These are phyloP conservation scores for Macropis europaea DNA, from an alignment of 2,888 invertebrate species.

Conservation along the genomic window DNA sequence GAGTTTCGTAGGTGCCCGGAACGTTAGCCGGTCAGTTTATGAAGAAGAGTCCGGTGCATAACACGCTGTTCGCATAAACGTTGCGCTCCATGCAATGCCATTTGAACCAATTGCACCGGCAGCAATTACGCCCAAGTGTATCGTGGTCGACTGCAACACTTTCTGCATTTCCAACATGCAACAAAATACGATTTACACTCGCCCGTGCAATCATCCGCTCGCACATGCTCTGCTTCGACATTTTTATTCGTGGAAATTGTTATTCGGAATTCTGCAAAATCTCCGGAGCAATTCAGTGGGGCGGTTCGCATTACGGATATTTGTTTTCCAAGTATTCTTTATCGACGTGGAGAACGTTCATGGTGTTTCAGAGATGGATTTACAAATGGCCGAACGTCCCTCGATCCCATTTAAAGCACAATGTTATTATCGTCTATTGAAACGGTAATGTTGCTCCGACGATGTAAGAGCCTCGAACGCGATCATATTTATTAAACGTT, in stretches of 20 bases:
- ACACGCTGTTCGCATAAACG: slow-evolving; percentile 28
- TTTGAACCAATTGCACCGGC: slow-evolving; percentile 45
- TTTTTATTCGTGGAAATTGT: too few species aligned
- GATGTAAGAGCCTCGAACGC: slow-evolving; percentile 2
- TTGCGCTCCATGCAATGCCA: slow-evolving; percentile 46
- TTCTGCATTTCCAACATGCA: slow-evolving; percentile 18
- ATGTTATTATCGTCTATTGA: neutral
- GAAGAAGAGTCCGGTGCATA: slow-evolving; percentile 40
- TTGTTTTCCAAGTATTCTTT: too few species aligned
- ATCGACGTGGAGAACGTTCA: too few species aligned
- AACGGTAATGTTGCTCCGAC: neutral
- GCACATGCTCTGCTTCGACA: too few species aligned
- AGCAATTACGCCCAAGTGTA: slow-evolving; percentile 30
- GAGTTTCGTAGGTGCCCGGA: neutral
- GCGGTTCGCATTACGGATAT: too few species aligned
- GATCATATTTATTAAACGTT: slow-evolving; percentile 17
- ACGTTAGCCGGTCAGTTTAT: slow-evolving; percentile 10
- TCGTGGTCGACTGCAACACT: neutral
- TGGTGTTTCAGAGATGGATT: too few species aligned
- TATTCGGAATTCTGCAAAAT: neutral
- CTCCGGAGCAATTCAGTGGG: neutral
- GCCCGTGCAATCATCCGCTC: too few species aligned
- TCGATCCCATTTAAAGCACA: slow-evolving; percentile 4
- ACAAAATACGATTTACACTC: too few species aligned
- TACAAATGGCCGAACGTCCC: neutral